Base-by-base conservation (phyloP, 2,888 invertebrate genomes). In the Corythucha ciliata region DNA sequence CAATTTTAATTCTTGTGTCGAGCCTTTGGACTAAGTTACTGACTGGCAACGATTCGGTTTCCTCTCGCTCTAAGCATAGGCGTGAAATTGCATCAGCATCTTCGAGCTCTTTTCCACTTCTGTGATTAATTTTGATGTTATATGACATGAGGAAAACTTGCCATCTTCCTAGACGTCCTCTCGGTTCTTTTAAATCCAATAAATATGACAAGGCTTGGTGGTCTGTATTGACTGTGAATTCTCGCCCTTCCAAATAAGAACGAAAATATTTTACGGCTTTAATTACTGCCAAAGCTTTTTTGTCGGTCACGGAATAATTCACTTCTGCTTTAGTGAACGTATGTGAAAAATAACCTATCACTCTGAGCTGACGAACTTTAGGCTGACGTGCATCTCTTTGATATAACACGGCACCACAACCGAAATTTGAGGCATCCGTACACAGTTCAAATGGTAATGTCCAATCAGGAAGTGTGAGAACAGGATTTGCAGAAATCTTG, bases 221-320 rank as follows among this genome's bases (percentile, higher is more conserved):
- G 24, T 44, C 44, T 5, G 44, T 44, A 29, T 44, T 25, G n/a
- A 18, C 20, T 5, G 8, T 7, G 14, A 44, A 27, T 7, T 5
- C 27, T 29, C 21, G 24, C 14, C 27, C 44, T 20, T 46, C 46
- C 10, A 46, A 14, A 46, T 46, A 46, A 12, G 46, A 39, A 5
- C 46, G 8, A 21, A 46, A 46, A 18, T 46, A 46, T 32, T 46
- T 46, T 6, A 46, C 36, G 6, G 46, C 46, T 7, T 39, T 20
- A 12, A 46, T 21, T 5, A 46, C 33, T 5, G 36, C 46, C 6
- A 46, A 21, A 16, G 46, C 46, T 14, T 46, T 34, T 20, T 46
- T 46, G 12, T 46, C 46, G 12, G 46, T 32, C n/a, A 46, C 46
- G 5, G 39, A 46, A 25, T 46, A 46, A 39, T 40, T 8, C 4